These are phyloP conservation scores for Tragelaphus buxtoni DNA, from an alignment of 2,113 vertebrate species.

Conservation along the genomic window DNA sequence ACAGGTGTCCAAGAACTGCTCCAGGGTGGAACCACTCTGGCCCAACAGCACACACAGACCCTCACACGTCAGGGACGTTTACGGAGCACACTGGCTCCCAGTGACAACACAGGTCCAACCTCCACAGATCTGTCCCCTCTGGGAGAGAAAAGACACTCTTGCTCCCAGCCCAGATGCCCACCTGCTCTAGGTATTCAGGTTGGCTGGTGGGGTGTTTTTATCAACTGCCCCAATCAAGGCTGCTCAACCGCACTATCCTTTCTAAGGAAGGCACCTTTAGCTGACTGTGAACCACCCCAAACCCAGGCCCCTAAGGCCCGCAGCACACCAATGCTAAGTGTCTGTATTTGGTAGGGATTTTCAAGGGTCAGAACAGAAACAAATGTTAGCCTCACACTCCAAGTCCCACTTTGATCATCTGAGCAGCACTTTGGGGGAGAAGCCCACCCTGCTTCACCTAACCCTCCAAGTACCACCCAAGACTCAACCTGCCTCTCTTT, in stretches of 20 bases:
- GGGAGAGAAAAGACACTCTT: not conserved
- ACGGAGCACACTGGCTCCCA: constrained; percentile 12
- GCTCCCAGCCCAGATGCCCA: not conserved
- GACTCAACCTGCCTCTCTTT: not conserved
- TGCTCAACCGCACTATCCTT: not conserved
- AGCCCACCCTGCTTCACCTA: not conserved
- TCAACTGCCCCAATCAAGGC: not conserved
- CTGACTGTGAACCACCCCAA: not conserved
- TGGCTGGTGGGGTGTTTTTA: not conserved
- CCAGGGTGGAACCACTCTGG: not conserved
- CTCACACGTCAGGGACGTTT: constrained; percentile 33
- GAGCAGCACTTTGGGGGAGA: not conserved
- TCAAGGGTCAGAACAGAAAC: not conserved
- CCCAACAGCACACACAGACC: not conserved
- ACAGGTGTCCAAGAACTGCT: constrained; percentile 59
- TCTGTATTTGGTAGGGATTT: not conserved
- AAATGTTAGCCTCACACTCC: not conserved
- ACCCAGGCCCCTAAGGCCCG: not conserved
- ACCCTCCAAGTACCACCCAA: not conserved
- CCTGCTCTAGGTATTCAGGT: not conserved
- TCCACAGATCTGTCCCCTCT: not conserved
- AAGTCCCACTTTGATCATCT: not conserved
- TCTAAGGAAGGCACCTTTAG: not conserved
- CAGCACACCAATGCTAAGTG: not conserved
- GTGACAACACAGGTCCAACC: constrained; percentile 14